A percentile compares a stretch with the other conserved stretches of the same genome.
Conservation (phyloP, 1,140 invertebrate genomes). For the Hypsibius dujardini region DNA sequence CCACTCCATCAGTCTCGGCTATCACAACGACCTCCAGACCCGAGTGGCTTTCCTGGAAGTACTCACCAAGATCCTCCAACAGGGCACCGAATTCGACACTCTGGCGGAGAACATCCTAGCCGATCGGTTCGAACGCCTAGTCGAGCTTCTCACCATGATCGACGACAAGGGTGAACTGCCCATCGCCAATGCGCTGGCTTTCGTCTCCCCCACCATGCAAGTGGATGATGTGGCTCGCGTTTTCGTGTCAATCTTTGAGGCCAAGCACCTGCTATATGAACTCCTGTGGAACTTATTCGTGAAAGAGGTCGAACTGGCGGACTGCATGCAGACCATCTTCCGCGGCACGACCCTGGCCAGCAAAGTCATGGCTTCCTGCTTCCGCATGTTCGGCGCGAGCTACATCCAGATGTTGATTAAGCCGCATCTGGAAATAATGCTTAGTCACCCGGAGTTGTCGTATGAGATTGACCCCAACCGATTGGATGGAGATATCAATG, state of each 20-base stretch:
- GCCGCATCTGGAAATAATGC: slow-evolving; percentile 63
- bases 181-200: slow-evolving; percentile 90
- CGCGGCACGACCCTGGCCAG: slow-evolving; percentile 84
- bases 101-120: slow-evolving; percentile 86
- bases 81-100: slow-evolving; percentile 94
- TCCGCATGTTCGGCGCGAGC: slow-evolving; percentile 86
- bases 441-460: slow-evolving; percentile 47
- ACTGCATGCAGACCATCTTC: slow-evolving; percentile 56
- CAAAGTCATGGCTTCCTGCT: slow-evolving; percentile 97
- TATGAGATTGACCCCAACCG: slow-evolving; percentile 85
- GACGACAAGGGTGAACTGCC: slow-evolving; percentile 82
- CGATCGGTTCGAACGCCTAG: slow-evolving; percentile 82
- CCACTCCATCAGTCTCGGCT: slow-evolving; percentile 91
- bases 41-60: slow-evolving; percentile 92
- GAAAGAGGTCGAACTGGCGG: slow-evolving; percentile 41
- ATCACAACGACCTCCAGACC: slow-evolving; percentile 87
- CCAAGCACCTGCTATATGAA: slow-evolving; percentile 80
- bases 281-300: slow-evolving; percentile 97
- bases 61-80: slow-evolving; percentile 86
- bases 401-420: slow-evolving; percentile 73
- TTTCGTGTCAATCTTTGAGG: slow-evolving; percentile 89
- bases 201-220: slow-evolving; percentile 55
- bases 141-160: slow-evolving; percentile 86
- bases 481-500: slow-evolving; percentile 29
- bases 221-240: slow-evolving; percentile 76